Evolutionary conservation across 2,113 vertebrate genomes (phyloP).

Genomic region (Brachyistius frenatus): DNA sequence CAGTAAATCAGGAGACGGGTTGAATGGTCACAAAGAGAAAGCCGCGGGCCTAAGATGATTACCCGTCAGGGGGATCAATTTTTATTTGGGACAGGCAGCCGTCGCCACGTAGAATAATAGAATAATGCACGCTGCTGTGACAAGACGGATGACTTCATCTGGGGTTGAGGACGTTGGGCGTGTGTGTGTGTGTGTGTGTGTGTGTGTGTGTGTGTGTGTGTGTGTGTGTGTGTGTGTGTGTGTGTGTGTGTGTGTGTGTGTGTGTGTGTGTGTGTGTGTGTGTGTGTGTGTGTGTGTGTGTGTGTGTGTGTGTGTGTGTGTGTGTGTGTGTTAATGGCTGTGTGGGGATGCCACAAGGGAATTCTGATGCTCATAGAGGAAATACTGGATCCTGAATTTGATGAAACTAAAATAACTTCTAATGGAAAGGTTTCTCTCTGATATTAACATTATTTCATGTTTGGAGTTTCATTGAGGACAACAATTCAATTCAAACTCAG

Average conservation of each 20-base stretch:
- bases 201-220: conserved; percentile 19
- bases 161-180: conserved; percentile 12
- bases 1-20: conserved; percentile 16
- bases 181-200: conserved; percentile 21
- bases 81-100: conserved; percentile 39
- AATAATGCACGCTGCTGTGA: conserved; percentile 27
- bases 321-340: conserved; percentile 21
- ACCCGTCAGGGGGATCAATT: conserved; percentile 27
- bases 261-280: conserved; percentile 18
- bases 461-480: not conserved
- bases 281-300: conserved; percentile 13
- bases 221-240: conserved; percentile 14
- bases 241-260: conserved; percentile 16
- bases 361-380: not conserved
- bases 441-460: not conserved
- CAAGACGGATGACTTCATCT: conserved; percentile 14
- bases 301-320: conserved; percentile 15
- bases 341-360: not conserved
- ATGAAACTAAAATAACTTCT: not conserved
- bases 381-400: not conserved
- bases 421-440: not conserved
- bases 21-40: conserved; percentile 28
- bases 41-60: conserved; percentile 20
- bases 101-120: not conserved
- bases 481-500: too few relatives aligned